Evolutionary conservation across 1,140 invertebrate species (phyloP), one percentile per base, ranked within the genome.

Genomic region (Drosophila truncata): DNA sequence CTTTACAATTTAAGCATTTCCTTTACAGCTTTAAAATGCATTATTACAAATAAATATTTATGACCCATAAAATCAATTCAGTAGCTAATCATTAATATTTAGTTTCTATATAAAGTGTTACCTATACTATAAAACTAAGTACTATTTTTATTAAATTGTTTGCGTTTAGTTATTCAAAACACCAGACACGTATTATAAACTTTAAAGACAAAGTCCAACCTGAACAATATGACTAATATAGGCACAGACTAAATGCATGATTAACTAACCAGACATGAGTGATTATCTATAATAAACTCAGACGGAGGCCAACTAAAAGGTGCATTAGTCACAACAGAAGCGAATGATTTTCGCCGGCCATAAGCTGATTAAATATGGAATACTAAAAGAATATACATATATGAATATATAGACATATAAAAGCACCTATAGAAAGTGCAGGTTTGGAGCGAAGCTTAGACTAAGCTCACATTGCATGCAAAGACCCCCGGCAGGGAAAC

Each of bases 381-480:
- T 58, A 74, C 50, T 57, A 50, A 52, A 44, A 42, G 31, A 37
- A 42, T 59, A 27, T 44, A 55, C 7, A 41, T 25, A 29, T 63
- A 20, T 25, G 29, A 25, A 64, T n/a, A 20, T 47, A 35, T 39
- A 61, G 46, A 49, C 27, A 46, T 66, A 33, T 23, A 25, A 41
- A 25, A 41, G 31, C 33, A 27, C 18, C 44, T 49, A 59, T 77
- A 55, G 62, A 62, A 58, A 60, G 72, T 69, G 69, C 54, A 71
- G 57, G 61, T 33, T 58, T 37, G 29, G 39, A 50, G 60, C 46
- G 66, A 54, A 37, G 44, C 37, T 74, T 73, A 39, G 27, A 73
- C 71, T 33, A 37, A 74, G 58, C 70, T 74, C 71, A 41, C 25
- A 66, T 72, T 86, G 80, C 83, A 86, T 80, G 83, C 55, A 42